phyloP scores from a whole-genome alignment of 2,888 invertebrate genomes.

The Rhamnusium bicolor region DNA sequence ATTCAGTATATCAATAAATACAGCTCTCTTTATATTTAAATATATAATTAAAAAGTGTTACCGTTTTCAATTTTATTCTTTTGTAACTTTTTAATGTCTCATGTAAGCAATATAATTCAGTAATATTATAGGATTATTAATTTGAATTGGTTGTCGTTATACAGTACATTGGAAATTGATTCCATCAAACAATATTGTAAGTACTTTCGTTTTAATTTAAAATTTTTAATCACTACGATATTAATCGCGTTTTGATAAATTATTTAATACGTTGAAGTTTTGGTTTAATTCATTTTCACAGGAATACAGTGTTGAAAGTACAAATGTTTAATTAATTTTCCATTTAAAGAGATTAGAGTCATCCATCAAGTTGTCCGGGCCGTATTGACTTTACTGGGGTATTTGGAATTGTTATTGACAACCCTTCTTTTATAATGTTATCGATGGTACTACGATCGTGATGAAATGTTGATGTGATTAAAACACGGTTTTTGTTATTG shows the following conservation, averaged over 20 bases:
- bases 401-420: conserved; percentile 48
- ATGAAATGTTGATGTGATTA: conserved; percentile 35
- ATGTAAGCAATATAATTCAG: neutral
- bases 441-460: conserved; percentile 35
- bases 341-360: conserved; percentile 52
- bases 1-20: too few species aligned
- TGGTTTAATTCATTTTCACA: conserved; percentile 19
- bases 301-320: conserved; percentile 36
- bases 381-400: conserved; percentile 30
- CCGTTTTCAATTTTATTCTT: neutral
- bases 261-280: neutral
- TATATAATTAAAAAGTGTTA: too few species aligned
- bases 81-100: neutral
- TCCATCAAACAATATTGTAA: neutral
- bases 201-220: neutral
- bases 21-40: too few species aligned
- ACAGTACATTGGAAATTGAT: neutral
- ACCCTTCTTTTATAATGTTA: conserved; percentile 40
- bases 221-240: neutral
- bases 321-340: conserved; percentile 53
- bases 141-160: neutral
- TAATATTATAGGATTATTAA: neutral
- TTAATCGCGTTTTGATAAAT: conserved; percentile 28
- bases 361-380: conserved; percentile 46
- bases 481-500: conserved; percentile 29